These are phyloP conservation scores for Lepus americanus DNA, from an alignment of 2,113 vertebrate species.

Conservation along the genomic window DNA sequence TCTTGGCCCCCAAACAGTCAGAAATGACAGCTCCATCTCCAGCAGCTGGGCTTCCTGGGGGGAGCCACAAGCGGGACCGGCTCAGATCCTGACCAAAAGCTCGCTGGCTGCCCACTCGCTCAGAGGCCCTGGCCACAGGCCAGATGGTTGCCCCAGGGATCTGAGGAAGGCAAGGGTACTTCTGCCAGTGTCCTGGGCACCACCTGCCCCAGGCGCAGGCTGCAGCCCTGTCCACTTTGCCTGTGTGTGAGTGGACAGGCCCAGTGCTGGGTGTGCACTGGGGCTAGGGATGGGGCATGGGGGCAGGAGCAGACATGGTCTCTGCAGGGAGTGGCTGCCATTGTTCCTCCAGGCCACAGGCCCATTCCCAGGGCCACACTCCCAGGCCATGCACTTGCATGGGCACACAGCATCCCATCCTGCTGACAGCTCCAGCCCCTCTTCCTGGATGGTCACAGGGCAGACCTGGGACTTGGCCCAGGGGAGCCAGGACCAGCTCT, in stretches of 20 bases:
- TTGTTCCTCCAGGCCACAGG: neutral
- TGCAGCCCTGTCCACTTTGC: too few relatives aligned
- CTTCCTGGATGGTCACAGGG: neutral
- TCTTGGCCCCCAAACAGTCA: slow-evolving; percentile 86
- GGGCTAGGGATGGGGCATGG: too few relatives aligned
- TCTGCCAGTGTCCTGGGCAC: neutral
- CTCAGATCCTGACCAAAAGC: slow-evolving; percentile 61
- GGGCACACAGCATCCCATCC: neutral
- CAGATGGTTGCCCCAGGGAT: neutral
- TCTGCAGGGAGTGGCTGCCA: neutral
- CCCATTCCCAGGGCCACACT: neutral
- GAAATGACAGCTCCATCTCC: slow-evolving; percentile 82
- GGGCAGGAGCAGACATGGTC: neutral
- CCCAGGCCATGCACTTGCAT: neutral
- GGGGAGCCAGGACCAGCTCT: neutral
- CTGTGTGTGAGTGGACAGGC: neutral
- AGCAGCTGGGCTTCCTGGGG: slow-evolving; percentile 83
- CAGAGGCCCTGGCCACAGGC: neutral
- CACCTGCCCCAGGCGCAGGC: neutral
- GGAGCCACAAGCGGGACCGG: slow-evolving; percentile 65
- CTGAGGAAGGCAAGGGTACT: neutral
- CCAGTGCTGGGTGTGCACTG: neutral
- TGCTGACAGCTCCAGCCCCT: slow-evolving; percentile 51
- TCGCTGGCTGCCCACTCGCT: neutral
- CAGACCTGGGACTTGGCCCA: slow-evolving; percentile 6